Conservation (phyloP, 2,888 invertebrate genomes). For the Chironomus riparius region DNA sequence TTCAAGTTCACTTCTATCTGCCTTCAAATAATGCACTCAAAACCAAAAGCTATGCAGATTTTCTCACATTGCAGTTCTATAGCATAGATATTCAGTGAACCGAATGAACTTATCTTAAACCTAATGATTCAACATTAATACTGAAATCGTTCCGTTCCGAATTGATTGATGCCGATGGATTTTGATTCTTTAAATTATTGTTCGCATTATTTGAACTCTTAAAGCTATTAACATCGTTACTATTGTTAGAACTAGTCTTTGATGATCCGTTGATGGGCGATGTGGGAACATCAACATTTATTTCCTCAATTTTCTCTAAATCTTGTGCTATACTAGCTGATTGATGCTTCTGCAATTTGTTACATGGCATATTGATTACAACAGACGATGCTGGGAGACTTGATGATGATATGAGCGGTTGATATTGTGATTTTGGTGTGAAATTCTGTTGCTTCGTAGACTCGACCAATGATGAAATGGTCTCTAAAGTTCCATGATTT, state of each 20-base stretch:
- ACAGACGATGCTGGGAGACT: constrained; percentile 13
- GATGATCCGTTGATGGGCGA: constrained; percentile 33
- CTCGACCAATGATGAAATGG: constrained; percentile 20
- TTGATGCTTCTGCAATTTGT: constrained; percentile 53
- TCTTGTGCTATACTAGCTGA: constrained; percentile 59
- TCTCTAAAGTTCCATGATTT: not conserved
- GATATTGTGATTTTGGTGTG: constrained; percentile 7
- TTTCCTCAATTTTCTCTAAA: constrained; percentile 60
- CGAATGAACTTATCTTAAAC: not conserved
- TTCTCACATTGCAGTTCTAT: no score
- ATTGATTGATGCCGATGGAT: not conserved
- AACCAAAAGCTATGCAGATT: no score
- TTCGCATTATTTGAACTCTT: constrained; percentile 1
- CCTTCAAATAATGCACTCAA: no score
- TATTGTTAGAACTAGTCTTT: not conserved
- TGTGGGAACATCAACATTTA: constrained; percentile 43
- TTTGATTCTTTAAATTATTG: not conserved
- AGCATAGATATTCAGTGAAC: no score
- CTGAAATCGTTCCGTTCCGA: not conserved
- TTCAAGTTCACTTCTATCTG: no score
- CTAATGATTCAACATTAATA: constrained; percentile 10
- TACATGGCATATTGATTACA: constrained; percentile 29
- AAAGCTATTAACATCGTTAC: constrained; percentile 7
- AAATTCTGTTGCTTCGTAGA: not conserved
- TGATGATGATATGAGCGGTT: constrained; percentile 18